Conservation (phyloP, 1,140 invertebrate genomes). For the Eciton burchellii region DNA sequence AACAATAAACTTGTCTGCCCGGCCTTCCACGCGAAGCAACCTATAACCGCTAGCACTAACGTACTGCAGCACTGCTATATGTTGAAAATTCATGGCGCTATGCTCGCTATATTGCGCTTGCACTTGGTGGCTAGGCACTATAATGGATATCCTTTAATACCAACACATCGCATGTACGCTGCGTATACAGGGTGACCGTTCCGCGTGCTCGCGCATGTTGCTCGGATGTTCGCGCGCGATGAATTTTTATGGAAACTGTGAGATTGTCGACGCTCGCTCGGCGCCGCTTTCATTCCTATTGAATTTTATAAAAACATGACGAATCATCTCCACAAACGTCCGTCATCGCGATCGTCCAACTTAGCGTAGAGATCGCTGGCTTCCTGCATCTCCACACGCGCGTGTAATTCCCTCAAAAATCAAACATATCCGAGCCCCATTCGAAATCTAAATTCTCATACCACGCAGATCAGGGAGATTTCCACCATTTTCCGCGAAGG, state of each 20-base stretch:
- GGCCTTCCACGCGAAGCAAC: slow-evolving; percentile 63
- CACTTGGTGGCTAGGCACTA: slow-evolving; percentile 73
- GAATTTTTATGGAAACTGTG: neutral
- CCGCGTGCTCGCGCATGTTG: slow-evolving; percentile 43
- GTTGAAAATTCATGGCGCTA: slow-evolving; percentile 80
- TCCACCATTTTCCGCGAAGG: neutral
- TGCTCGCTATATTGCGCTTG: slow-evolving; percentile 78
- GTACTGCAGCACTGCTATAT: slow-evolving; percentile 66
- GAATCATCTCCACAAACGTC: slow-evolving; percentile 3
- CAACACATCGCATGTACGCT: slow-evolving; percentile 55
- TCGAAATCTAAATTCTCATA: too few species aligned
- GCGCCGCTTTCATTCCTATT: slow-evolving; percentile 14
- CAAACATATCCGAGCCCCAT: too few species aligned
- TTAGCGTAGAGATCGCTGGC: neutral
- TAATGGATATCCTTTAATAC: slow-evolving; percentile 81
- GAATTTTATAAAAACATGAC: neutral
- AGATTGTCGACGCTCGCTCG: neutral
- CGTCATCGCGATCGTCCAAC: neutral
- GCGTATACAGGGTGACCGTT: slow-evolving; percentile 53
- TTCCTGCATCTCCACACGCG: too few species aligned
- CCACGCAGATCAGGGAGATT: too few species aligned
- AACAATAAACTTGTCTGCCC: slow-evolving; percentile 71
- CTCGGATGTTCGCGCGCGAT: neutral
- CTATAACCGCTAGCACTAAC: slow-evolving; percentile 67
- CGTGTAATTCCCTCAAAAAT: too few species aligned